Percentiles rank a stretch among this genome's conserved stretches.
Conservation (phyloP, 2,113 vertebrate species). For the Grus americana region DNA sequence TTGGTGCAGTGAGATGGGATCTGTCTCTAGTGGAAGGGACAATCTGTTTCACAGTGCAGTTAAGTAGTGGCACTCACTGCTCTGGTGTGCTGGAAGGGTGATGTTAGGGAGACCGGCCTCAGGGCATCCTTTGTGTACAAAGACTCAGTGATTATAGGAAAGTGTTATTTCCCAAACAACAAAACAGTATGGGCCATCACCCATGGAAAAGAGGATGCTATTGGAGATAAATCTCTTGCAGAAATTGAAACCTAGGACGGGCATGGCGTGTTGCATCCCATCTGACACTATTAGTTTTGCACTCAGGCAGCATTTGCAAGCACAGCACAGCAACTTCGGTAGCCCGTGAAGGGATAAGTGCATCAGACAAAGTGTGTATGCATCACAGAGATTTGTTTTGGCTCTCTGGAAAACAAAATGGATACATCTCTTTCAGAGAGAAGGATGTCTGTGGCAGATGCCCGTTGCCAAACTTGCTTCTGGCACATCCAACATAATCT, state of each 20-base stretch:
- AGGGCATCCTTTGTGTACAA: not conserved
- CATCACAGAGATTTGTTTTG: not conserved
- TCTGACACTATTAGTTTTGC: not conserved
- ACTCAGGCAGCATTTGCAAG: not conserved
- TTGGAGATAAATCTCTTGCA: not conserved
- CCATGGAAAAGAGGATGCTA: not conserved
- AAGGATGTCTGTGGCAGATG: not conserved
- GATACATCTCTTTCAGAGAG: not conserved
- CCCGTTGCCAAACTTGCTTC: not conserved
- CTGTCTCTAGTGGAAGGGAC: not conserved
- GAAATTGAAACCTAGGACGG: not conserved
- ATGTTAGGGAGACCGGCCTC: not conserved
- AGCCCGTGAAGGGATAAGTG: not conserved
- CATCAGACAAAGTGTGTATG: not conserved
- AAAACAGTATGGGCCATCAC: not conserved
- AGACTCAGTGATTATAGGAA: not conserved
- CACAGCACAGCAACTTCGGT: not conserved
- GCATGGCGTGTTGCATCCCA: not conserved
- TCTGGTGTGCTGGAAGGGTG: not conserved
- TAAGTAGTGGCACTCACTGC: not conserved
- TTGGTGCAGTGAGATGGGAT: not conserved
- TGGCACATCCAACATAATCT: not conserved
- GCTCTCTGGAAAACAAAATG: not conserved
- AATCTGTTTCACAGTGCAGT: not conserved
- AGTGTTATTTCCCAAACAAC: not conserved